These are phyloP conservation scores for Microctonus brassicae DNA, from an alignment of 2,888 invertebrate species.

Conservation along the genomic window DNA sequence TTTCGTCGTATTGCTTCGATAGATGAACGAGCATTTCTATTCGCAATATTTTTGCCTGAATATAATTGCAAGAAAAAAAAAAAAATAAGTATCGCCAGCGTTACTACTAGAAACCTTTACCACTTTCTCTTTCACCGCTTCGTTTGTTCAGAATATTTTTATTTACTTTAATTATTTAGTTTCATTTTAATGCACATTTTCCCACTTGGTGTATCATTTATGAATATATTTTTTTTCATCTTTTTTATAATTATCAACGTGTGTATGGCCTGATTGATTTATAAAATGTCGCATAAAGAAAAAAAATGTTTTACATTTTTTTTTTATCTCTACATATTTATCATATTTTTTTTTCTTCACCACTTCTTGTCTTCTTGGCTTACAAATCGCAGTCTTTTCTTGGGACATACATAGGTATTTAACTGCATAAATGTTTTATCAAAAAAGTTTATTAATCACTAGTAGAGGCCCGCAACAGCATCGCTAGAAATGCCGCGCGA, in stretches of 20 bases:
- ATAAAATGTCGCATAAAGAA: background rate
- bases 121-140: background rate
- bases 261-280: background rate
- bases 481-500: slow-evolving; percentile 46
- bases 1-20: background rate
- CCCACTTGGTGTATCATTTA: slow-evolving; percentile 10
- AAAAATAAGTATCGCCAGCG: slow-evolving; percentile 35
- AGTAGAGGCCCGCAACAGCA: slow-evolving; percentile 41
- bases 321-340: slow-evolving; percentile 23
- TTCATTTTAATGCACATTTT: slow-evolving; percentile 16
- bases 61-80: slow-evolving; percentile 21
- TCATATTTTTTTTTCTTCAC: background rate
- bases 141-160: background rate
- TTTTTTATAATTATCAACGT: background rate
- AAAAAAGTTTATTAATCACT: slow-evolving; percentile 30
- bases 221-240: slow-evolving; percentile 1
- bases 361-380: slow-evolving; percentile 13
- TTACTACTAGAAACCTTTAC: slow-evolving; percentile 17
- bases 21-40: slow-evolving; percentile 24
- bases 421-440: slow-evolving; percentile 40
- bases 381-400: slow-evolving; percentile 50
- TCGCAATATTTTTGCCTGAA: background rate
- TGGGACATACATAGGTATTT: slow-evolving; percentile 44
- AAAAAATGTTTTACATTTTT: background rate
- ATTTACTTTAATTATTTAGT: background rate